Evolutionary conservation across 2,888 invertebrate genomes (phyloP).

Genomic region (Eupeodes latifasciatus): DNA sequence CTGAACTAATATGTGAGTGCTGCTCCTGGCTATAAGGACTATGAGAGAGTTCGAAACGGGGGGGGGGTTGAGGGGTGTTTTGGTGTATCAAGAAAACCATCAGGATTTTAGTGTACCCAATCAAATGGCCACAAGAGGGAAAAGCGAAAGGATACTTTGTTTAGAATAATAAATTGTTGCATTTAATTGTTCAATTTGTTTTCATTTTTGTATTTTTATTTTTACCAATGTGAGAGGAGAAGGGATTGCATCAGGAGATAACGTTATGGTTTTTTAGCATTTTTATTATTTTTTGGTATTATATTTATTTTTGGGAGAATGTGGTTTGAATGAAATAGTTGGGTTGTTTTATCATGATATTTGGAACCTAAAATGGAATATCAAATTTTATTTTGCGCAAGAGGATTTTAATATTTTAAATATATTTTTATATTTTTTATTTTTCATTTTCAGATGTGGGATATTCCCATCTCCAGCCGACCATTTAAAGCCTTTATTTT

Average conservation of each 20-base stretch:
- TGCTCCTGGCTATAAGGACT: neutral
- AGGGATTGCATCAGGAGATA: neutral
- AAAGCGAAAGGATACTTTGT: conserved; percentile 46
- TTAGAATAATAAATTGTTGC: conserved; percentile 75
- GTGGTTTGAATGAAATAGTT: neutral
- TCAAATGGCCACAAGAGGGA: conserved; percentile 43
- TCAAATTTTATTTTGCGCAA: conserved; percentile 5
- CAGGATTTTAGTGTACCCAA: conserved; percentile 10
- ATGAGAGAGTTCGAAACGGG: too few relatives aligned
- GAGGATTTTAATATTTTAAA: conserved; percentile 31
- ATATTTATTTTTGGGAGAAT: neutral
- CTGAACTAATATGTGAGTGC: conserved; percentile 27
- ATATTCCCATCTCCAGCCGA: neutral
- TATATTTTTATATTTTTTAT: neutral
- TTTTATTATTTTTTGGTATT: neutral
- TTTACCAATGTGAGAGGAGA: neutral
- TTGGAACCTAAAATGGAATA: conserved; percentile 24
- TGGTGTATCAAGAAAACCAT: too few relatives aligned
- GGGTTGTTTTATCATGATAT: conserved; percentile 30
- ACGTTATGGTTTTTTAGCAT: neutral
- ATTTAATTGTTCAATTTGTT: conserved; percentile 73
- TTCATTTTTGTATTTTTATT: neutral
- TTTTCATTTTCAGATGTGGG: conserved; percentile 13
- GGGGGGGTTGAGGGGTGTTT: neutral
- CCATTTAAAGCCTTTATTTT: neutral